Evolutionary conservation across 2,888 invertebrate species (phyloP), one percentile per base, ranked within the genome.

Genomic region (Synanthedon formicaeformis): DNA sequence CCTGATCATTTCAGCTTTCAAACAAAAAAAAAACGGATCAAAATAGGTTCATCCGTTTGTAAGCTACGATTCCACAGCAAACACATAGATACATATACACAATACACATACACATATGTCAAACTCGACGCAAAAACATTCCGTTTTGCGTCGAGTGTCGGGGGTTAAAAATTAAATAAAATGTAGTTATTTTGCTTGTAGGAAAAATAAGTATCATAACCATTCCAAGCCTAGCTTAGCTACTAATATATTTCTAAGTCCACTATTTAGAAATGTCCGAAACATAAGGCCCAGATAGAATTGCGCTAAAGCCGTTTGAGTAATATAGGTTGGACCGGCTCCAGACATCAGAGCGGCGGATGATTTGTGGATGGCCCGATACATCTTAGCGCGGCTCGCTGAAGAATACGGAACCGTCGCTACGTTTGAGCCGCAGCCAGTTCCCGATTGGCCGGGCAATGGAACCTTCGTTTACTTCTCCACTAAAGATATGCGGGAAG

Each of bases 391-490:
- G 59, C 90, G 96, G 52, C 90, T 96, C 41, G 94, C 96, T 5
- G 96, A 97, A 76, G 96, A 96, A 69, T 97, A 94, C 71, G 96
- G 96, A 1, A 87, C 89, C 1, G 90, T 91, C 5, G 92, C 91
- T 0, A 88, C 89, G 0, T 85, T 93, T 40, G 92, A 93, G 56
- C 92, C 93, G 0, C 93, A 93, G 65, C 92, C 92, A 0, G 89
- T 93, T 52, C 90, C 93, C 0, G 92, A 95, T 69, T 97, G 97
- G 97, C 97, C 97, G 58, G 97, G 93, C 0, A 93, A 94, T 45
- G 96, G 96, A 0, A 94, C 94, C 3, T 96, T 97, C 67, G 91
- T 91, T 49, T 97, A 97, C 78, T 96, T 96, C 88, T 96, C 96
- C 4, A 96, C 97, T 0, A 91, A 92, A 63, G 88, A 90, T 4